Evolutionary conservation across 1,140 invertebrate genomes (phyloP), one percentile per base, ranked within the genome.

Genomic region (Charaxes varanes): DNA sequence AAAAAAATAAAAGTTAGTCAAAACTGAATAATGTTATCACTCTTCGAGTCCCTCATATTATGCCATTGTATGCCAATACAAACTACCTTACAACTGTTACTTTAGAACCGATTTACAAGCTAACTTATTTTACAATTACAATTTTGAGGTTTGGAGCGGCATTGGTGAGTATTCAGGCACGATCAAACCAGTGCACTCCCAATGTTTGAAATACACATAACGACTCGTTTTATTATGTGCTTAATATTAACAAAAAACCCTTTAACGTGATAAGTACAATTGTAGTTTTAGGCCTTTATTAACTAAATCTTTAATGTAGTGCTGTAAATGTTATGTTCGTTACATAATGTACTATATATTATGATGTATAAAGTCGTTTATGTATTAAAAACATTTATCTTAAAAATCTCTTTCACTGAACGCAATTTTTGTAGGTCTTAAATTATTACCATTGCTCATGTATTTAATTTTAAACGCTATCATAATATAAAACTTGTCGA

Each of bases 11-110:
- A 80, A 67, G 55, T 72, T 69, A 74, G 59, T 73, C 59, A 67
- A 64, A 73, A 72, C 79, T 83, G 79, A 83, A 83, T 83, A 81
- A 81, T 83, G 76, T 69, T 78, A 85, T 84, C 81, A 82, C 78
- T 76, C 73, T 64, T 72, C 47, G 62, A 82, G 67, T 61, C 58
- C 60, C 65, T 62, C 60, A 59, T 48, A 55, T 63, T 50, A 65
- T 55, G 57, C 61, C 62, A 42, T 68, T 66, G 52, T 55, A 66
- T 57, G 62, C 58, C 63, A 62, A 65, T 65, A 58, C 67, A 74
- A 48, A 52, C 62, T 77, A 77, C 52, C 48, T 57, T 62, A 76
- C 59, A 67, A 70, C 51, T 56, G 60, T 54, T 78, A 70, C 58
- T 34, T 69, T 56, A 61, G 56, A 67, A 66, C 60, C 51, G 46